Evolutionary conservation across 2,113 vertebrate species (phyloP).

Genomic region (Gymnogyps californianus): DNA sequence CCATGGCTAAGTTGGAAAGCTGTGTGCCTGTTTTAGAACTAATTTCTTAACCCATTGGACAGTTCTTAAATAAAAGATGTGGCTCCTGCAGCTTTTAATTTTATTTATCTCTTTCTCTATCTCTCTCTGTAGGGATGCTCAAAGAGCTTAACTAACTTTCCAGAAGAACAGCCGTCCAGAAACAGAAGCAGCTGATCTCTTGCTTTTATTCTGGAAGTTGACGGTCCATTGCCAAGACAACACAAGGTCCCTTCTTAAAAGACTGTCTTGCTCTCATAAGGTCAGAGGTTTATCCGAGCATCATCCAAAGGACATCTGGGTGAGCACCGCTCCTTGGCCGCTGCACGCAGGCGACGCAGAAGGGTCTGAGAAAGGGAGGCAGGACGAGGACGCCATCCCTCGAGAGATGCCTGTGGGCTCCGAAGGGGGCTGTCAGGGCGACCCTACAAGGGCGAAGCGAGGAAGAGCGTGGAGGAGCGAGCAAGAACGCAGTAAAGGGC

Average conservation of each 20-base stretch:
- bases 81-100: background rate
- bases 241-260: background rate
- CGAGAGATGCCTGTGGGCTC: background rate
- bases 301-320: fast-evolving
- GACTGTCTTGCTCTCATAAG: background rate
- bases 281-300: background rate
- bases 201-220: background rate
- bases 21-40: background rate
- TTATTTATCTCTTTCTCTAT: background rate
- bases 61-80: background rate
- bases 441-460: fast-evolving
- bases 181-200: background rate
- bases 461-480: background rate
- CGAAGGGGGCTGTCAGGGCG: background rate
- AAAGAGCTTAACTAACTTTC: background rate
- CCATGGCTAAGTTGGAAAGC: background rate
- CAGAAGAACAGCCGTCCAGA: background rate
- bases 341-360: fast-evolving
- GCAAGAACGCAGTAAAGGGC: background rate
- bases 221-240: background rate
- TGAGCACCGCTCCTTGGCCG: fast-evolving
- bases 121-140: background rate
- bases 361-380: background rate
- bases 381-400: background rate
- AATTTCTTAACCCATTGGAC: background rate